Conservation (phyloP, 2,113 vertebrate species). For the Columba janthina region DNA sequence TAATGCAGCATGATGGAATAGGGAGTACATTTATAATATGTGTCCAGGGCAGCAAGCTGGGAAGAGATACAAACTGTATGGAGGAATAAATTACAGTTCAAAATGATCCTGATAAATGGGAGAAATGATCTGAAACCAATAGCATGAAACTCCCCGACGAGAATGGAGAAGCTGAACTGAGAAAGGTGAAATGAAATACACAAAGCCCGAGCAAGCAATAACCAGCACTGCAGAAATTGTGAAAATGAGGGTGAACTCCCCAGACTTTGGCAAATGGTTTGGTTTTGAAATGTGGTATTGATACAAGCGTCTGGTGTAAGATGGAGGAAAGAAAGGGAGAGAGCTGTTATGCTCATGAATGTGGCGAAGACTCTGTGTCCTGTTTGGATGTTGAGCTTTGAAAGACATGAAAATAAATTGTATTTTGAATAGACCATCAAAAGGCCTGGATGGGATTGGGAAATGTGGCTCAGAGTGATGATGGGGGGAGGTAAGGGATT, state of each 20-base stretch:
- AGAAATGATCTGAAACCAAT: slow-evolving; percentile 26
- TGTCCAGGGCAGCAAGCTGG: slow-evolving; percentile 1
- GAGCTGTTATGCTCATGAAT: not conserved
- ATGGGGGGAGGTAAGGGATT: not conserved
- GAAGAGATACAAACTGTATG: not conserved
- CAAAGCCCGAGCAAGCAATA: not conserved
- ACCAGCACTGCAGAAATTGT: not conserved
- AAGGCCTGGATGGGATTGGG: not conserved
- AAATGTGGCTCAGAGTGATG: accelerated
- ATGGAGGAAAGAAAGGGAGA: not conserved
- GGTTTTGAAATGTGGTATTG: not conserved
- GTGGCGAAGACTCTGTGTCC: not conserved
- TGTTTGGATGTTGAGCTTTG: not conserved
- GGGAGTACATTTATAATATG: not conserved
- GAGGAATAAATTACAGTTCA: not conserved
- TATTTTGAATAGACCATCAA: not conserved
- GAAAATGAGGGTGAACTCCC: not conserved
- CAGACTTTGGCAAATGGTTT: not conserved
- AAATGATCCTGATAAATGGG: not conserved
- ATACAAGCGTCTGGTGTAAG: not conserved
- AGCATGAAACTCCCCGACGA: not conserved
- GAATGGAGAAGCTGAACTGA: not conserved
- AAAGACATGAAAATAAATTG: not conserved
- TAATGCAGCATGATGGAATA: not conserved
- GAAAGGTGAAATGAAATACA: not conserved